A percentile compares a stretch with the other conserved stretches of the same genome.
Conservation (phyloP, 2,113 vertebrate species). For the Megaleporinus macrocephalus region DNA sequence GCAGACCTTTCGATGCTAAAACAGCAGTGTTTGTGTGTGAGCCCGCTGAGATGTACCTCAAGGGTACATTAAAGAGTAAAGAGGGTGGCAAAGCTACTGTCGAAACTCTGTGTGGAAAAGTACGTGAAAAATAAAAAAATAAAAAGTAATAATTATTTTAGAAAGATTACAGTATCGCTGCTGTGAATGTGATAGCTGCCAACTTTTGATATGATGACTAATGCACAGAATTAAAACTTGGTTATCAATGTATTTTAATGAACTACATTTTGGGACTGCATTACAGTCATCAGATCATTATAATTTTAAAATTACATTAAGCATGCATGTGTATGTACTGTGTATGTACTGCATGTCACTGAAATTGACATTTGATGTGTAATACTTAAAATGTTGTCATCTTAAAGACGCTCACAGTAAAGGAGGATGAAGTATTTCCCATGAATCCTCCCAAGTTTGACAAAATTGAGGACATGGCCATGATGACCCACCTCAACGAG, state of each 20-base stretch:
- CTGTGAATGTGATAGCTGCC: too few species aligned
- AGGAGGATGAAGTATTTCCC: slow-evolving; percentile 72
- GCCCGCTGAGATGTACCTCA: slow-evolving; percentile 80
- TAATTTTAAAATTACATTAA: too few species aligned
- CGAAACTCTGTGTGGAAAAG: slow-evolving; percentile 76
- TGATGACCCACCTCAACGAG: slow-evolving; percentile 79
- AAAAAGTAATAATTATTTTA: too few species aligned
- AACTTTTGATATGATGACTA: too few species aligned
- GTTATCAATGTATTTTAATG: too few species aligned
- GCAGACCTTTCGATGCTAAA: slow-evolving; percentile 89
- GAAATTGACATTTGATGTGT: background rate
- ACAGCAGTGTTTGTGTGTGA: slow-evolving; percentile 78
- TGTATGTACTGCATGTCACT: background rate
- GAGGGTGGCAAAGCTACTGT: slow-evolving; percentile 83
- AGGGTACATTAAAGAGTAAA: slow-evolving; percentile 76
- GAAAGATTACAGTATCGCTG: background rate
- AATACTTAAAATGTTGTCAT: background rate
- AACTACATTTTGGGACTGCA: too few species aligned
- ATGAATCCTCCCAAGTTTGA: slow-evolving; percentile 81
- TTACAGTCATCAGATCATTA: too few species aligned
- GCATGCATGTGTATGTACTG: background rate
- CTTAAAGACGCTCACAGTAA: slow-evolving; percentile 67
- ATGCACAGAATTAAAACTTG: too few species aligned
- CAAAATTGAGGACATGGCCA: slow-evolving; percentile 80
- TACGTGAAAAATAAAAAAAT: slow-evolving; percentile 47